These are phyloP conservation scores for Amphipoea oculea DNA, from an alignment of 2,888 invertebrate species.

Conservation along the genomic window DNA sequence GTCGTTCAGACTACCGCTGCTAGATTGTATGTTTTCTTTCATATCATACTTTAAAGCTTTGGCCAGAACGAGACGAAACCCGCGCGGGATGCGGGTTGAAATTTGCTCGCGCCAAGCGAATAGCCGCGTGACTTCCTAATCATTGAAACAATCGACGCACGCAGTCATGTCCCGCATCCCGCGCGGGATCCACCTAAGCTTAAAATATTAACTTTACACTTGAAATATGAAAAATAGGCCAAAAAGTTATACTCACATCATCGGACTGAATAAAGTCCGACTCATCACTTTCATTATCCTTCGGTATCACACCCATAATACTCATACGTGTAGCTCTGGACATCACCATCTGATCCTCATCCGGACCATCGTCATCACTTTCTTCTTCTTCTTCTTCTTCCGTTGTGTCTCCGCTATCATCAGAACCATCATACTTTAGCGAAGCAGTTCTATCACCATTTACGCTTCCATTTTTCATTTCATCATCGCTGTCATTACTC, in stretches of 20 bases:
- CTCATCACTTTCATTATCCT: constrained; percentile 83
- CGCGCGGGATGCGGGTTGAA: background rate
- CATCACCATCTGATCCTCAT: constrained; percentile 86
- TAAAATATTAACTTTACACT: background rate
- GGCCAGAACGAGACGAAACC: background rate
- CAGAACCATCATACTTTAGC: constrained; percentile 37
- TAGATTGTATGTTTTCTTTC: background rate
- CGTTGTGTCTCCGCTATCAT: constrained; percentile 31
- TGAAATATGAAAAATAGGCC: background rate
- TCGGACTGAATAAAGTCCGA: constrained; percentile 88
- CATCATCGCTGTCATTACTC: constrained; percentile 18
- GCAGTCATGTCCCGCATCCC: background rate
- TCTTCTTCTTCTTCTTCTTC: constrained; percentile 46
- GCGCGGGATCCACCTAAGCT: background rate
- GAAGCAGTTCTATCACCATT: constrained; percentile 32
- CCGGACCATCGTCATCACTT: constrained; percentile 75
- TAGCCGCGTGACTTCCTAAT: background rate
- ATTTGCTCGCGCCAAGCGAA: background rate
- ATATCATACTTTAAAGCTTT: background rate
- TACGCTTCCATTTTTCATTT: constrained; percentile 15
- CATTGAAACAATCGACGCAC: background rate
- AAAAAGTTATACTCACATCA: constrained; percentile 81
- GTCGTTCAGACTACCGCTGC: background rate
- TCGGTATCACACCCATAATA: constrained; percentile 86
- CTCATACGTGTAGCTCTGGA: constrained; percentile 88